Conservation (phyloP, 2,888 invertebrate species). For the Sarcophaga caerulescens region DNA sequence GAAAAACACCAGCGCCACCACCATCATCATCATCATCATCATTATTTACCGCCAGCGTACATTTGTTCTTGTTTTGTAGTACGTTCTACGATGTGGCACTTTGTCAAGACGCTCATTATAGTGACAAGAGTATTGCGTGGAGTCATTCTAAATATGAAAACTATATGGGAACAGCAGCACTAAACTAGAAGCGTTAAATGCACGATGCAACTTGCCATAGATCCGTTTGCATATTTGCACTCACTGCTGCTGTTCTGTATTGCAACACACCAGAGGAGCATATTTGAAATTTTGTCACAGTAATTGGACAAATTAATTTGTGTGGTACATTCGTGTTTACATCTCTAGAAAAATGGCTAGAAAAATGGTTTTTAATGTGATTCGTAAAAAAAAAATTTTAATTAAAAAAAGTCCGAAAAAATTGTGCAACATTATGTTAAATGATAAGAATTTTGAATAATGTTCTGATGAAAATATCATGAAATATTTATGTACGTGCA, state of each 20-base stretch:
- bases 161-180: not conserved
- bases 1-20: constrained; percentile 66
- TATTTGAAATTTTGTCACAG: constrained; percentile 80
- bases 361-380: not conserved
- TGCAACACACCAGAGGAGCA: constrained; percentile 71
- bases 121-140: constrained; percentile 67
- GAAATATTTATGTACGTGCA: no score
- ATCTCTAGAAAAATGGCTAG: constrained; percentile 12
- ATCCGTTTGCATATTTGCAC: constrained; percentile 1
- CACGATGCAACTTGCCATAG: not conserved
- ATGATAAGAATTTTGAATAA: not conserved
- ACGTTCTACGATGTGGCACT: constrained; percentile 50
- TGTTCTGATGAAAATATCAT: not conserved
- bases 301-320: constrained; percentile 81
- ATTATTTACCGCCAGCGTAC: constrained; percentile 63
- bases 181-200: not conserved
- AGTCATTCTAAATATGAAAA: constrained; percentile 59
- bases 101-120: constrained; percentile 67
- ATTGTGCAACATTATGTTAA: not conserved
- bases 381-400: not conserved
- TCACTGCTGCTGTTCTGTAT: constrained; percentile 2
- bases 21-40: constrained; percentile 45
- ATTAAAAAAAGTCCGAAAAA: no score
- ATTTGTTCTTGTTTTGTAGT: not conserved
- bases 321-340: constrained; percentile 69